Base-by-base conservation (phyloP, 2,888 invertebrate genomes). In the Tolmerus cingulatus region DNA sequence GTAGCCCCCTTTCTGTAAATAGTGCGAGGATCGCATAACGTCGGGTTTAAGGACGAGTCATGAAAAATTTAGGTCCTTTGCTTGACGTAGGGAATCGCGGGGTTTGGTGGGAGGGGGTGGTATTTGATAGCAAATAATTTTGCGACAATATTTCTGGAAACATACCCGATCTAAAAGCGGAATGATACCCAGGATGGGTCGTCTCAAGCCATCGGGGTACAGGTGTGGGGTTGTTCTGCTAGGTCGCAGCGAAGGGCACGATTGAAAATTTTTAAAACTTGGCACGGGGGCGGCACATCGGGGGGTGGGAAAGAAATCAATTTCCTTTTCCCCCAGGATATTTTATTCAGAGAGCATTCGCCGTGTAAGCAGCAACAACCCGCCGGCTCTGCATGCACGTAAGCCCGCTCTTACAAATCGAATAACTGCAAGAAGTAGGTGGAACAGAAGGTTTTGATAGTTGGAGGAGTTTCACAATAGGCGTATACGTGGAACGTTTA, bases 371-470 rank as follows among this genome's bases (percentile, higher is more conserved):
- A 79, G 43, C 79, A 79, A 40, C 40, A 46, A 27, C 27, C 79
- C 27, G 19, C 43, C 78, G 37, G 23, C 46, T 16, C 51, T 79
- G 57, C 40, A 84, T 84, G 40, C 57, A 84, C 74, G 84, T 84
- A 66, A 84, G 34, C 4, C n/a, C 34, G 34, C 82, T 84, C 40
- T 84, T 84, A 66, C 66, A 66, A 84, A 84, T 84, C 84, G 84
- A 84, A 81, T 81, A 51, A 46, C 81, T 66, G 46, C 51, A 51
- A 81, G 81, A 84, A 84, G 84, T 84, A 84, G 84, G 66, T 66
- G 84, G 84, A 84, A 84, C 84, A 84, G 84, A 84, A 74, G 84
- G 84, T 66, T 84, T 84, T 84, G 84, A 84, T 84, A 84, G 84
- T 84, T 84, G 40, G 34, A 84, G 51, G 84, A 84, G 66, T 40